Percentiles rank a stretch among this genome's conserved stretches.
phyloP scores from a whole-genome alignment of 1,140 invertebrate species.

The Neuroterus valhalla region DNA sequence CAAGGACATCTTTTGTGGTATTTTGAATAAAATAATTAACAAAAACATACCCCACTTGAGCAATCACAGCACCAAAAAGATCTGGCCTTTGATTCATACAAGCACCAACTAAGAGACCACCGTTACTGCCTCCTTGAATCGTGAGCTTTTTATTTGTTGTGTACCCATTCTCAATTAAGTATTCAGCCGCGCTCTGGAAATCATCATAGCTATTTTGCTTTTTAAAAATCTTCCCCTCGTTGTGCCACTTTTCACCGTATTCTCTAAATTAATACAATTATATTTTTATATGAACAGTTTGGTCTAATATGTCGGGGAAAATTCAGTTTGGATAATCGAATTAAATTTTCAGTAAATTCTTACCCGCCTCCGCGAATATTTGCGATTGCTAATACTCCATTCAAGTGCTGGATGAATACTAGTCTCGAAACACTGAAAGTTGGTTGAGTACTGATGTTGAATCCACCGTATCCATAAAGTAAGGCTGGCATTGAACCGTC shows the following conservation, averaged over 20 bases:
- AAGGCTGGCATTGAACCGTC: slow-evolving; percentile 87
- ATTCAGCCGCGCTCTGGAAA: slow-evolving; percentile 94
- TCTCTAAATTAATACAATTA: slow-evolving; percentile 81
- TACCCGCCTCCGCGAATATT: slow-evolving; percentile 97
- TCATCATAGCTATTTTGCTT: slow-evolving; percentile 99
- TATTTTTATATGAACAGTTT: slow-evolving; percentile 36
- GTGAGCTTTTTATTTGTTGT: slow-evolving; percentile 85
- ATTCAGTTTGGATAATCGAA: slow-evolving; percentile 1
- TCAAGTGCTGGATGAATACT: slow-evolving; percentile 93
- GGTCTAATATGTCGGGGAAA: not conserved
- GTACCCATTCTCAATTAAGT: slow-evolving; percentile 89
- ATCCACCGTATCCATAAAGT: slow-evolving; percentile 98
- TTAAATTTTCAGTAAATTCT: slow-evolving; percentile 46
- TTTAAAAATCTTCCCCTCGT: slow-evolving; percentile 90
- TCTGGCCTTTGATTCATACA: slow-evolving; percentile 96
- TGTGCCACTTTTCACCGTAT: slow-evolving; percentile 98
- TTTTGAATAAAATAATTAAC: not conserved
- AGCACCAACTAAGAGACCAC: slow-evolving; percentile 94
- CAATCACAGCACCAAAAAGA: slow-evolving; percentile 92
- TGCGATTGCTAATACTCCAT: slow-evolving; percentile 91
- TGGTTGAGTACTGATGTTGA: slow-evolving; percentile 94
- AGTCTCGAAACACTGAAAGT: slow-evolving; percentile 88
- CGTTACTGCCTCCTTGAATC: slow-evolving; percentile 97
- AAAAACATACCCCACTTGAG: slow-evolving; percentile 89
- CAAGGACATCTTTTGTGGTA: not conserved